Base-by-base conservation (phyloP, 2,888 invertebrate genomes). In the Luffia ferchaultella region DNA sequence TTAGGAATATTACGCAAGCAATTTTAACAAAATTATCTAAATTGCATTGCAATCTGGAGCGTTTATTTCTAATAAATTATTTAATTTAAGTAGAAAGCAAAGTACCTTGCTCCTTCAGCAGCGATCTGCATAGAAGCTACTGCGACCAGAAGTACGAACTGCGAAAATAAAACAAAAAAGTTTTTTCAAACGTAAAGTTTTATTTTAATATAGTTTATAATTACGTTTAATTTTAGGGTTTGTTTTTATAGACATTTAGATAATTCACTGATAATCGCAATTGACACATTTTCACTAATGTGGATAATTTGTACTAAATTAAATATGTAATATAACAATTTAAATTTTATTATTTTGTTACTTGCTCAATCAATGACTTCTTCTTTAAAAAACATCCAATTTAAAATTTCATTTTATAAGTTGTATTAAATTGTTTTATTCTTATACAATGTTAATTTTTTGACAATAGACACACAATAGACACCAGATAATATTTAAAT, bases 101-200 rank as follows among this genome's bases (percentile, higher is more conserved):
- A 12, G 78, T 68, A 82, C 82, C 79, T 82, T 56, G 79, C 70
- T 64, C 71, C 76, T 66, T 79, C 80, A 67, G 80, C 79, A 67
- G 66, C 64, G 54, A 72, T 64, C 53, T 64, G 62, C 41, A 73
- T 55, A 51, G 68, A 72, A 60, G 73, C 71, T 65, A 76, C 76
- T 70, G 76, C 76, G 65, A 77, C 72, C 74, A 83, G 77, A 80
- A 83, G 73, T 70, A 73, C 68, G 69, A 79, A 79, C 82, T 83
- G 76, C 60, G 76, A 76, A 58, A 62, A 68, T 60, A 52, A 53
- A 55, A 62, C 2, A 2, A 41, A 9, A 47, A 12, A 46, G 5
- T 43, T n/a, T 43, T 43, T 5, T n/a, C 16, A 43, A 9, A 5
- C 16, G 16, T 43, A 43, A 9, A n/a, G 16, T 5, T n/a, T n/a